phyloP scores from a whole-genome alignment of 2,797 vertebrate species.

The Scleropages formosus region DNA sequence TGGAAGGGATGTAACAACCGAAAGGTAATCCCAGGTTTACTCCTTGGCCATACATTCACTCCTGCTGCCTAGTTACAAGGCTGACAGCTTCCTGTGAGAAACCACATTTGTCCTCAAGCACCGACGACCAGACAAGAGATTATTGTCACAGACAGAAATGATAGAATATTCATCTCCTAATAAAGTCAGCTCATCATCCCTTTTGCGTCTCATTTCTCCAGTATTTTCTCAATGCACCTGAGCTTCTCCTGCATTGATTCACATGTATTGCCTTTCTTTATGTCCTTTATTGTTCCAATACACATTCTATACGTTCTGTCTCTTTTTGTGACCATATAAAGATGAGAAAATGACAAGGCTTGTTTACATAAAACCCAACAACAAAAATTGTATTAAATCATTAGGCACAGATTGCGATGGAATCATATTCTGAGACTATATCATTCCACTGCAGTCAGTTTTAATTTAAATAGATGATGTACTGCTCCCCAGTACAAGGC shows the following conservation, averaged over 20 bases:
- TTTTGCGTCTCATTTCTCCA: slow-evolving; percentile 82
- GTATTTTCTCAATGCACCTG: slow-evolving; percentile 77
- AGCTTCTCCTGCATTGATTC: too few species aligned
- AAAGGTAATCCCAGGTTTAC: slow-evolving; percentile 83
- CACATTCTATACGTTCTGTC: slow-evolving; percentile 63
- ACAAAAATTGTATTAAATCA: slow-evolving; percentile 56
- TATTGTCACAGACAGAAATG: slow-evolving; percentile 96
- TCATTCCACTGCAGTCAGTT: background rate
- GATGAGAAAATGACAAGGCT: slow-evolving; percentile 76
- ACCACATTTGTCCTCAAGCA: slow-evolving; percentile 66
- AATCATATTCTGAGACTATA: background rate
- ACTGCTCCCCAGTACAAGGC: background rate
- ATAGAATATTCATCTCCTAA: slow-evolving; percentile 99
- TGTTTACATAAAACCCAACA: slow-evolving; percentile 50
- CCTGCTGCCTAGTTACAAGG: slow-evolving; percentile 76
- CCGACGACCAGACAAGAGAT: slow-evolving; percentile 92
- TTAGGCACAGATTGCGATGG: background rate
- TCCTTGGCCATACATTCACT: slow-evolving; percentile 79
- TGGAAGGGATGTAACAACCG: slow-evolving; percentile 77
- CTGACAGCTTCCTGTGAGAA: slow-evolving; percentile 75
- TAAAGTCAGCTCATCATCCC: slow-evolving; percentile 93
- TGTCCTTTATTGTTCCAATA: slow-evolving; percentile 55
- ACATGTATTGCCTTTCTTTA: slow-evolving; percentile 76
- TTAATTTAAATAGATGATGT: slow-evolving; percentile 4
- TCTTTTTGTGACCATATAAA: slow-evolving; percentile 82